A percentile compares a stretch with the other conserved stretches of the same genome.
Conservation (phyloP, 2,888 invertebrate genomes). For the Kryphioiulus occultus region DNA sequence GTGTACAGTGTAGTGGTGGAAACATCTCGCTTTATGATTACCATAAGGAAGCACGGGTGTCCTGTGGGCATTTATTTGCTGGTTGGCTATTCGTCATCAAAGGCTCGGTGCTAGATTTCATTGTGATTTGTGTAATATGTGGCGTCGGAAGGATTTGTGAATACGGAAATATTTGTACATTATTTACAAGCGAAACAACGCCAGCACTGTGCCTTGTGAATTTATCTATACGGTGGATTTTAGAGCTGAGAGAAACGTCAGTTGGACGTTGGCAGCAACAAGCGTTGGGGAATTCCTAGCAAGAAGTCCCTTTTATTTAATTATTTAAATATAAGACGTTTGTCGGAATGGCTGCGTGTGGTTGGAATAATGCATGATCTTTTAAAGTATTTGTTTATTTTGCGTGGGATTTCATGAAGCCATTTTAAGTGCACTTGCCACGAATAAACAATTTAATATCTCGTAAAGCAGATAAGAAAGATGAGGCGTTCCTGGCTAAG, state of each 20-base stretch:
- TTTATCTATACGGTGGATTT: background rate
- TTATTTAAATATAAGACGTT: constrained; percentile 16
- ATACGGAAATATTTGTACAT: background rate
- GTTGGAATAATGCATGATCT: background rate
- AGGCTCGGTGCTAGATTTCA: background rate
- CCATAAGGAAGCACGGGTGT: background rate
- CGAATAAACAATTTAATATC: background rate
- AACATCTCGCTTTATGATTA: background rate
- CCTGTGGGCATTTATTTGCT: background rate
- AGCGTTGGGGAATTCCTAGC: background rate
- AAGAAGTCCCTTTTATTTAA: background rate
- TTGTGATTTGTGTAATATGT: background rate
- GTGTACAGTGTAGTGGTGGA: background rate
- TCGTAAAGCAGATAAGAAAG: background rate
- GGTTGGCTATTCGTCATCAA: background rate
- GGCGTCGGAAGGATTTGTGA: background rate
- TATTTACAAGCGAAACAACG: background rate
- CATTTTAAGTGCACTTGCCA: background rate
- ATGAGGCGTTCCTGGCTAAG: background rate
- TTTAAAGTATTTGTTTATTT: background rate
- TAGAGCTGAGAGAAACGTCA: background rate
- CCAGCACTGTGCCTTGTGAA: no score
- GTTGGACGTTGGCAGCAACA: background rate
- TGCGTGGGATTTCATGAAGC: background rate
- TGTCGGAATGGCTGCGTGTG: background rate